A percentile compares a stretch with the other conserved stretches of the same genome.
These are phyloP conservation scores for Danaus chrysippus DNA, from an alignment of 2,888 invertebrate genomes.

Conservation along the genomic window DNA sequence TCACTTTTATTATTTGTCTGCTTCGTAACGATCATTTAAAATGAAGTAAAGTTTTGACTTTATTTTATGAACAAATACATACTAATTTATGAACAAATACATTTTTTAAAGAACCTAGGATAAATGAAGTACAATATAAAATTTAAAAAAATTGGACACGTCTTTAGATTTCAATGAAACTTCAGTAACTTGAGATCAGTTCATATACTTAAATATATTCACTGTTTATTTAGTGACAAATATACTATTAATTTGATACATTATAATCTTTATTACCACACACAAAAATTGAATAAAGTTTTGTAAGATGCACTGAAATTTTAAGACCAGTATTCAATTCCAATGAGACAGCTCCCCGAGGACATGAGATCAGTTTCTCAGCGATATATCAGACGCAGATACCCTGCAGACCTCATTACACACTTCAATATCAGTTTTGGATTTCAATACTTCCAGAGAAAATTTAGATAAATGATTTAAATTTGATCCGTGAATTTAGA, in stretches of 20 bases:
- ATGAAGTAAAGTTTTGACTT: too few relatives aligned
- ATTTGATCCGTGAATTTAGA: neutral
- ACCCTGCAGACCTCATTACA: constrained; percentile 2
- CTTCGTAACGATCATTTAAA: too few relatives aligned
- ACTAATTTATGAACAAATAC: too few relatives aligned
- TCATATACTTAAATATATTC: too few relatives aligned
- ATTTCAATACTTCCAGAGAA: neutral
- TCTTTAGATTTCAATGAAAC: too few relatives aligned
- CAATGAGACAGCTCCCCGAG: neutral
- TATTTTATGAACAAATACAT: too few relatives aligned
- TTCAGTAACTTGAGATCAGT: too few relatives aligned
- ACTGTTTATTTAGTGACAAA: too few relatives aligned
- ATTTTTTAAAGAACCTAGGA: too few relatives aligned
- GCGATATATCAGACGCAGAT: neutral
- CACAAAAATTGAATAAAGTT: neutral
- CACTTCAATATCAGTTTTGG: neutral
- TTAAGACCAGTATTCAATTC: neutral
- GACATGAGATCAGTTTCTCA: neutral
- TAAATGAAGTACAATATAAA: too few relatives aligned
- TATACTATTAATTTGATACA: neutral
- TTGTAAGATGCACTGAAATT: neutral
- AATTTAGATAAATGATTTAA: neutral
- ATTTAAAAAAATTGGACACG: too few relatives aligned
- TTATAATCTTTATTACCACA: neutral
- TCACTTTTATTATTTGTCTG: too few relatives aligned